phyloP scores from a whole-genome alignment of 1,140 invertebrate genomes.

The Saxidomus purpurata region DNA sequence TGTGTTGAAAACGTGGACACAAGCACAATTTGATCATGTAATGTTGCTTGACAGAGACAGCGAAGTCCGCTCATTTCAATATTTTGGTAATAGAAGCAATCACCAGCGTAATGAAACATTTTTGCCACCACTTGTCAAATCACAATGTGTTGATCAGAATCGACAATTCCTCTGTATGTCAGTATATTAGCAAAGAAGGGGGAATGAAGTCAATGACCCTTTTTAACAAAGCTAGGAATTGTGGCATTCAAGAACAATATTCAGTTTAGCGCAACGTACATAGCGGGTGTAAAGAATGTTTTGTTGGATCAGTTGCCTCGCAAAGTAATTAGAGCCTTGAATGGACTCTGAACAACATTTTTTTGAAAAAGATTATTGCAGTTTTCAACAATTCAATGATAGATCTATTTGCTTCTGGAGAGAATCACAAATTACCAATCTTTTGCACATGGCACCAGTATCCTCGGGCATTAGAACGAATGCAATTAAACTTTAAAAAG shows the following conservation, averaged over 20 bases:
- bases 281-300: constrained; percentile 13
- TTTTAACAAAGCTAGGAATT: constrained; percentile 56
- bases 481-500: no score
- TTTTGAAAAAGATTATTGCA: not conserved
- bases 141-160: not conserved
- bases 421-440: constrained; percentile 45
- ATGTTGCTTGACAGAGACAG: not conserved
- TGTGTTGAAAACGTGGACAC: no score
- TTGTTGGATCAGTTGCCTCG: constrained; percentile 26
- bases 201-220: constrained; percentile 25
- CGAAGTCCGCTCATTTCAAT: not conserved
- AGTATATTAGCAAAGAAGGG: constrained; percentile 44
- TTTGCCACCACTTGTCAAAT: not conserved
- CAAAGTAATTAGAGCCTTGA: constrained; percentile 12
- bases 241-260: constrained; percentile 53
- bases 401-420: constrained; percentile 53
- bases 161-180: not conserved
- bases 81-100: not conserved
- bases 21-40: no score
- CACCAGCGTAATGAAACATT: not conserved
- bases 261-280: constrained; percentile 35
- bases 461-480: constrained; percentile 39
- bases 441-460: no score
- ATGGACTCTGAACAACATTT: constrained; percentile 52
- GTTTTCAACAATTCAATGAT: constrained; percentile 11